Base-by-base conservation (phyloP, 1,140 invertebrate genomes). In the Oryzaephilus surinamensis region DNA sequence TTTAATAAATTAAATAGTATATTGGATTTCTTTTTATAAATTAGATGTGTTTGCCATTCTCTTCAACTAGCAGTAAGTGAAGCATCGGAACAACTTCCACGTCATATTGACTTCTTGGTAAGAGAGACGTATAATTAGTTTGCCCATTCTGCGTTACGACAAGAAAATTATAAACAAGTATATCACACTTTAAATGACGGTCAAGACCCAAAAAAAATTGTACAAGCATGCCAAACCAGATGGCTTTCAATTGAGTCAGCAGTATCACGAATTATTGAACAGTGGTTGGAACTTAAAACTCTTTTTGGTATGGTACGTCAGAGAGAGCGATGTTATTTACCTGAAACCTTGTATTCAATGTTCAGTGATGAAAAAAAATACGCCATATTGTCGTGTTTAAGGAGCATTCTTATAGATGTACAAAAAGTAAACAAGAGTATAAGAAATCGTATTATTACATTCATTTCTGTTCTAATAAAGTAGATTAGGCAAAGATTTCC, bases 111-210 rank as follows among this genome's bases (percentile, higher is more conserved):
- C 40, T 63, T 57, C 50, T 32, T 63, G 10, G 52, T 63, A 35
- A 47, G 46, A 26, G 57, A 62, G 48, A 63, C 55, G 10, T 58
- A 60, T 44, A 50, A 60, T 23, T 63, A 57, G 58, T 61, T 63
- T 45, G 34, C 35, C 32, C 8, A 37, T 2, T 61, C 54, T 12
- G 20, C 44, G 19, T 29, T 15, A 11, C 30, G 45, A 21, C 41
- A 47, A 42, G 6, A 15, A 23, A 17, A 8, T 13, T 62, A 62
- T 42, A 52, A 52, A 55, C 14, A 48, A 28, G 17, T 63, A 3
- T 62, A 53, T 40, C 10, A 50, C 42, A 44, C 46, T 11, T 54
- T 63, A 7, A 61, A 62, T 41, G 52, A 52, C 43, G 54, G 52
- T 15, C 41, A 46, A 36, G 48, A 56, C 41, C 62, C 61, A 37